Evolutionary conservation across 1,140 invertebrate species (phyloP).

Genomic region (Drosophila parabipectinata): DNA sequence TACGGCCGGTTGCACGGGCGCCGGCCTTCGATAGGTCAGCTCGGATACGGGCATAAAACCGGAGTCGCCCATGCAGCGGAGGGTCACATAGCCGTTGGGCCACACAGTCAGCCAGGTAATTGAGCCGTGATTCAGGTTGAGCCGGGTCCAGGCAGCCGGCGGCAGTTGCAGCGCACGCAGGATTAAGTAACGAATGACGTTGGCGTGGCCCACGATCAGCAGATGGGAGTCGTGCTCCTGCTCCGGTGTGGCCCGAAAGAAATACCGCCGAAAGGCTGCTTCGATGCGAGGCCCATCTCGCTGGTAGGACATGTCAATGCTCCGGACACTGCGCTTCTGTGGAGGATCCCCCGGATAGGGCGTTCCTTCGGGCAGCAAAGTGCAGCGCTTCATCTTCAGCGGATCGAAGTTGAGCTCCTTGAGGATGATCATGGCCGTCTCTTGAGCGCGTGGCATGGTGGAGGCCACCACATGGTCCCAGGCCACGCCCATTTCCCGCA

Average conservation of each 20-base stretch:
- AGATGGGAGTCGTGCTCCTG: conserved; percentile 95
- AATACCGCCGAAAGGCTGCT: conserved; percentile 96
- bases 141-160: conserved; percentile 96
- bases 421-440: conserved; percentile 94
- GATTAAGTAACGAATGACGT: conserved; percentile 98
- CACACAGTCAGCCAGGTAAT: conserved; percentile 95
- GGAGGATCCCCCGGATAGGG: conserved; percentile 97
- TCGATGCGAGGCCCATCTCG: conserved; percentile 97
- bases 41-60: conserved; percentile 90
- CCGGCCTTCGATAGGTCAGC: conserved; percentile 50
- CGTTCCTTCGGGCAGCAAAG: conserved; percentile 95
- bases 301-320: conserved; percentile 90
- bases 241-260: conserved; percentile 92
- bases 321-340: conserved; percentile 89
- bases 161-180: conserved; percentile 98
- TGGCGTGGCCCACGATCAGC: conserved; percentile 97
- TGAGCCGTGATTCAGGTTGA: conserved; percentile 95
- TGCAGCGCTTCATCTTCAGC: conserved; percentile 87
- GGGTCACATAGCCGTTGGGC: conserved; percentile 92
- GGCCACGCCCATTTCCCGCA: conserved; percentile 89
- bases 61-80: conserved; percentile 92
- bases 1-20: neutral
- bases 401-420: conserved; percentile 61
- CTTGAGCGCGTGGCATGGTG: conserved; percentile 95
- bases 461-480: conserved; percentile 92